Evolutionary conservation across 2,797 vertebrate species (phyloP).

Genomic region (Sebastes oblongus): DNA sequence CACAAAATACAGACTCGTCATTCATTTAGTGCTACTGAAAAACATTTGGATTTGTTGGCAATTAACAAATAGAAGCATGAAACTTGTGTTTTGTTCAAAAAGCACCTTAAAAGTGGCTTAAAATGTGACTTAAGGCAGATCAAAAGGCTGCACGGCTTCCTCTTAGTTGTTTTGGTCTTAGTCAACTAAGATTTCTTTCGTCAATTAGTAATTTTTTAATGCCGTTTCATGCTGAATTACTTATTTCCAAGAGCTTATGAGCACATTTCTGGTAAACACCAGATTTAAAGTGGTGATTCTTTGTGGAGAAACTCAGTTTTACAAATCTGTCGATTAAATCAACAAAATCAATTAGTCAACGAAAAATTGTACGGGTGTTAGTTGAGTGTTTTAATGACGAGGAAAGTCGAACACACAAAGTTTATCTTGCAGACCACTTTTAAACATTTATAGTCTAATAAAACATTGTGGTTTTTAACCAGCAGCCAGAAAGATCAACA

Average conservation of each 20-base stretch:
- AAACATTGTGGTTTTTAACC: not conserved
- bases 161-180: too few species aligned
- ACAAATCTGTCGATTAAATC: too few species aligned
- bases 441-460: not conserved
- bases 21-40: not conserved
- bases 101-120: not conserved
- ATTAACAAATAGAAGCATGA: not conserved
- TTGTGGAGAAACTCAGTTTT: too few species aligned
- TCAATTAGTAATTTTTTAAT: rapidly evolving
- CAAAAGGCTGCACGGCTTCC: not conserved
- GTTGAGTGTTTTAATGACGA: not conserved
- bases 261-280: too few species aligned
- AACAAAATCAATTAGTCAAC: too few species aligned
- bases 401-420: not conserved
- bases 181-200: too few species aligned
- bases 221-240: too few species aligned
- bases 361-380: too few species aligned
- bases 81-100: not conserved
- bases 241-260: too few species aligned
- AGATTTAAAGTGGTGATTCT: too few species aligned
- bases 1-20: not conserved
- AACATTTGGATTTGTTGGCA: not conserved
- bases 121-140: not conserved
- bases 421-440: not conserved
- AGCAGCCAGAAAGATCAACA: not conserved